Percentiles rank a stretch among this genome's conserved stretches.
phyloP scores from a whole-genome alignment of 2,797 vertebrate genomes.

The Synaphobranchus kaupii region DNA sequence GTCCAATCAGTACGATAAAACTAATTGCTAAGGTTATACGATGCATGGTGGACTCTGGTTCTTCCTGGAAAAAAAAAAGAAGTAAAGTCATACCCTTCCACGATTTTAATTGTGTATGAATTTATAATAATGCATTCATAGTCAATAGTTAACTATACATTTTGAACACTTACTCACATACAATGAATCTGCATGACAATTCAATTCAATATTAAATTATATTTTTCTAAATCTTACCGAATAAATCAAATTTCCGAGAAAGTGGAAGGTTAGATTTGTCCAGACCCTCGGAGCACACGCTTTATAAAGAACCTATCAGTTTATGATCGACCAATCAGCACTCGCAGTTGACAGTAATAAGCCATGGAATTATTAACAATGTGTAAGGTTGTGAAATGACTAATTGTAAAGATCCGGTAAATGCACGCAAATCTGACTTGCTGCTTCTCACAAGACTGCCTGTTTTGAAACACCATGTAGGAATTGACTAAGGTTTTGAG shows the following conservation, averaged over 20 bases:
- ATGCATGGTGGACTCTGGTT: conserved; percentile 35
- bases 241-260: neutral
- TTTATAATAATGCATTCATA: neutral
- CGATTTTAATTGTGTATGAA: neutral
- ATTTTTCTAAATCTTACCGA: neutral
- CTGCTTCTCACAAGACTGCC: neutral
- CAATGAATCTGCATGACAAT: neutral
- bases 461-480: neutral
- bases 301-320: conserved; percentile 32
- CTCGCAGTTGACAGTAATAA: neutral
- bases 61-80: neutral
- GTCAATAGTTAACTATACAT: no score
- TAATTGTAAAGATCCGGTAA: neutral
- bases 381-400: neutral
- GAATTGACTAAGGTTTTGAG: neutral
- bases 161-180: no score
- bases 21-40: conserved; percentile 17
- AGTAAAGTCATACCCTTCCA: neutral
- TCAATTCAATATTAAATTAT: neutral
- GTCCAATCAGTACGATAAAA: conserved; percentile 18
- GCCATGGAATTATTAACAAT: neutral
- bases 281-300: neutral
- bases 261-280: neutral
- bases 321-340: conserved; percentile 39
- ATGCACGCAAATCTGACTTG: neutral